Conservation (phyloP, 2,113 vertebrate genomes). For the Zosterops pallidus region DNA sequence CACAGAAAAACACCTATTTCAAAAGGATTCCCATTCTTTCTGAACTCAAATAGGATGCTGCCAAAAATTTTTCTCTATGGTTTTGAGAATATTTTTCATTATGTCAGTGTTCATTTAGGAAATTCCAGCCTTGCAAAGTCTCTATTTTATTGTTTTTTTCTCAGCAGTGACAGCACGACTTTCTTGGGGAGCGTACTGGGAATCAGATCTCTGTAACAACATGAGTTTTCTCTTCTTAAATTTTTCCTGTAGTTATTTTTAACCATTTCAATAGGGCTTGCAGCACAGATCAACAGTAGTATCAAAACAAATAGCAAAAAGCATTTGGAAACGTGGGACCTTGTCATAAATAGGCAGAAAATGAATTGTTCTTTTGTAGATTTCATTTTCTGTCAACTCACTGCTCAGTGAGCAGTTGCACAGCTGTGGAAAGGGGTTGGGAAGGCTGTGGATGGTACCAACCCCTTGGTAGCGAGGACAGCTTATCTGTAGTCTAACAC, state of each 20-base stretch:
- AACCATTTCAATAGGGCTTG: background rate
- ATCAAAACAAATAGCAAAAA: background rate
- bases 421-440: background rate
- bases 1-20: background rate
- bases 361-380: background rate
- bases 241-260: background rate
- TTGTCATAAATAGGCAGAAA: background rate
- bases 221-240: background rate
- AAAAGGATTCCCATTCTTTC: background rate
- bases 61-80: background rate
- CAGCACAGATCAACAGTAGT: background rate
- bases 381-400: background rate
- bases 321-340: background rate
- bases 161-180: background rate
- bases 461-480: background rate
- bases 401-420: background rate
- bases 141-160: background rate
- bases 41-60: rapidly evolving
- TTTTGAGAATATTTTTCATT: background rate
- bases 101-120: background rate
- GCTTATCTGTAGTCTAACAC: background rate
- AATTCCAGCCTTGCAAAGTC: background rate
- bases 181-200: background rate
- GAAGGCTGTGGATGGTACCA: background rate
- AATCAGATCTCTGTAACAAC: background rate